Evolutionary conservation across 2,113 vertebrate species (phyloP).

Genomic region (Catharus fuscescens): DNA sequence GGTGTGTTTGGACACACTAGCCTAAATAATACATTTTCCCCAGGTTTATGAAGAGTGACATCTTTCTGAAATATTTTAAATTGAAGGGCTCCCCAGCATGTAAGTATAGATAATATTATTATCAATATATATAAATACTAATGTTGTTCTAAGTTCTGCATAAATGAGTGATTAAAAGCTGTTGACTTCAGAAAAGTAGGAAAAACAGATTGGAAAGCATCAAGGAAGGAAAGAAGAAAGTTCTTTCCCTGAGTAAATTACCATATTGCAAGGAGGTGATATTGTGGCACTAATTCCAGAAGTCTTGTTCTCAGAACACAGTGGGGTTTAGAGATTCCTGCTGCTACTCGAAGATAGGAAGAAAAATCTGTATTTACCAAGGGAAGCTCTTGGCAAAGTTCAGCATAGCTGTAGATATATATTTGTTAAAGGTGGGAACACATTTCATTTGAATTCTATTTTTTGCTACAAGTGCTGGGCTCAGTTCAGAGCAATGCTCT

Average conservation of each 20-base stretch:
- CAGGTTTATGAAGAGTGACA: background rate
- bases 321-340: background rate
- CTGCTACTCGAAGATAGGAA: background rate
- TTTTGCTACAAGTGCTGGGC: background rate
- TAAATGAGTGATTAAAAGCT: background rate
- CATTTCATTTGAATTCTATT: background rate
- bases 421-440: slow-evolving; percentile 6
- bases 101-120: background rate
- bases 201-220: background rate
- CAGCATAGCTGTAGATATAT: background rate
- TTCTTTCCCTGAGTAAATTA: background rate
- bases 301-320: background rate
- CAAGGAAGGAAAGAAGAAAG: background rate
- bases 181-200: background rate
- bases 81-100: background rate
- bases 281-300: background rate
- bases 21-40: background rate
- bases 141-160: background rate
- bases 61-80: background rate
- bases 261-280: background rate
- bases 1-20: background rate
- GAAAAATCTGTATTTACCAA: background rate
- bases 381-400: slow-evolving; percentile 6
- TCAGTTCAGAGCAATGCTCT: background rate
- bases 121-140: background rate